Conservation (phyloP, 2,113 vertebrate species). For the Elachura formosa region DNA sequence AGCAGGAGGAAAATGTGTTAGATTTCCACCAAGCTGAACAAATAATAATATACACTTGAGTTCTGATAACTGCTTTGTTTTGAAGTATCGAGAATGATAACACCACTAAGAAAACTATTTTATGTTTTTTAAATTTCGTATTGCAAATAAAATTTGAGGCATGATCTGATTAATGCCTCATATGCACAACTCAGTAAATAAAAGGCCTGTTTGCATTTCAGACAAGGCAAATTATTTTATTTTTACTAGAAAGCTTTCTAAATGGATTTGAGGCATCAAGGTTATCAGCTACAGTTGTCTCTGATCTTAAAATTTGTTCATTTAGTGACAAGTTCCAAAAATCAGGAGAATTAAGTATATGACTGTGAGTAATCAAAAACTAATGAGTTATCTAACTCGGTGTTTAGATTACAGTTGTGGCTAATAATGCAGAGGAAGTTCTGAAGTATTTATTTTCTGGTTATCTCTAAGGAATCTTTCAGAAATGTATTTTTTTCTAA, state of each 20-base stretch:
- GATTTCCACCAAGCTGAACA: not conserved
- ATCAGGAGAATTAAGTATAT: not conserved
- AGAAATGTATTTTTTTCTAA: not conserved
- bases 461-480: not conserved
- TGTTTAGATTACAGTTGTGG: not conserved
- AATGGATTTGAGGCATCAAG: conserved; percentile 70
- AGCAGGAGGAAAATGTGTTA: not conserved
- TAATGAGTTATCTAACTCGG: not conserved
- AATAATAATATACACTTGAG: not conserved
- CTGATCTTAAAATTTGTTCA: not conserved
- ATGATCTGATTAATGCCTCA: not conserved
- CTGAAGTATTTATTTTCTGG: not conserved
- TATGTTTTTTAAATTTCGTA: not conserved
- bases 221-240: conserved; percentile 81
- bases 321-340: not conserved
- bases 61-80: not conserved
- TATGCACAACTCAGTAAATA: not conserved
- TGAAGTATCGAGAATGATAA: not conserved
- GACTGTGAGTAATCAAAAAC: not conserved
- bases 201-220: conserved; percentile 19
- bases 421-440: not conserved
- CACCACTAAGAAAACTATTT: not conserved
- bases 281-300: conserved; percentile 72
- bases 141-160: not conserved
- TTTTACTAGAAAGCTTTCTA: conserved; percentile 84